phyloP scores from a whole-genome alignment of 2,888 invertebrate species.

The Antheraea yamamai region DNA sequence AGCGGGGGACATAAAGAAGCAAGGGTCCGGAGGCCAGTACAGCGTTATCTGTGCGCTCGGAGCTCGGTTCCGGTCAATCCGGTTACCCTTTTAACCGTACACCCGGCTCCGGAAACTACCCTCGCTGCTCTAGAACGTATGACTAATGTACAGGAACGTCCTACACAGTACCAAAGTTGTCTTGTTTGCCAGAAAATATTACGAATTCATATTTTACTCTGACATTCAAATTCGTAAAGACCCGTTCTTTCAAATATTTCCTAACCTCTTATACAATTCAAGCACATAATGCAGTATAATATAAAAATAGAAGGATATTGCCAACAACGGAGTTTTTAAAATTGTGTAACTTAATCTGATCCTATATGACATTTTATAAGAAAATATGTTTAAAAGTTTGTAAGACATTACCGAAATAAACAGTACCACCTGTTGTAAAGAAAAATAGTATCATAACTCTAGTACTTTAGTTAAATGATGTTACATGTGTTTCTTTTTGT shows the following conservation, averaged over 20 bases:
- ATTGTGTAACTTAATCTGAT: too few relatives aligned
- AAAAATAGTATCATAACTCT: too few relatives aligned
- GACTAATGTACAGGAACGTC: background rate
- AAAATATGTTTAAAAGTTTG: too few relatives aligned
- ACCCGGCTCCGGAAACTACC: slow-evolving; percentile 5
- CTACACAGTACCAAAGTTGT: background rate
- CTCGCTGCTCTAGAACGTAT: background rate
- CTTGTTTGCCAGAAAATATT: background rate
- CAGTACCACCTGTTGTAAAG: too few relatives aligned
- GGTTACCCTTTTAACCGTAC: slow-evolving; percentile 8
- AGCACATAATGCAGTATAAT: background rate
- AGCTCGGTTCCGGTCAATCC: slow-evolving; percentile 5
- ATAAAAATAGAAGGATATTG: background rate
- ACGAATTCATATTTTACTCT: background rate
- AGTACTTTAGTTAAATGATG: too few relatives aligned
- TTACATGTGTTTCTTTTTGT: too few relatives aligned
- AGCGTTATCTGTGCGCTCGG: slow-evolving; percentile 4
- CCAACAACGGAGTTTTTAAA: too few relatives aligned
- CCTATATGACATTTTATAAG: too few relatives aligned
- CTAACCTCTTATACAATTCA: background rate
- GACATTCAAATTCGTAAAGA: background rate
- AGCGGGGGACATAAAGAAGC: slow-evolving; percentile 9
- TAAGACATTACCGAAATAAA: too few relatives aligned
- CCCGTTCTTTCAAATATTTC: background rate
- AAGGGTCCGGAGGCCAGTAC: background rate